A percentile compares a stretch with the other conserved stretches of the same genome.
These are phyloP conservation scores for Pantelozetes paolii DNA, from an alignment of 2,888 invertebrate species.

Conservation along the genomic window DNA sequence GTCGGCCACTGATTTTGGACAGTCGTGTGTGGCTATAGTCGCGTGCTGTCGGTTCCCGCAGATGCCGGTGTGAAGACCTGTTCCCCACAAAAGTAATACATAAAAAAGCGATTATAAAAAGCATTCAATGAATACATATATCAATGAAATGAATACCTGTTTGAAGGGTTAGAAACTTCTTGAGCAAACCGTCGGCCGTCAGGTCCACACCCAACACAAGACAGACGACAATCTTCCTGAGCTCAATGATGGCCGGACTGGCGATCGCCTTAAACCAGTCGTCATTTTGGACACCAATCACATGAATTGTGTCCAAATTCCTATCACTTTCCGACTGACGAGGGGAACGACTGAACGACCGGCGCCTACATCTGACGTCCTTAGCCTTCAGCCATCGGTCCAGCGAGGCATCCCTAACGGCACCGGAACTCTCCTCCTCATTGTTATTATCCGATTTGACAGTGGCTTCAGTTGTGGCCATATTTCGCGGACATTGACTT, in stretches of 20 bases:
- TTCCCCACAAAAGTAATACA: no score
- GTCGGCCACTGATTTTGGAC: conserved; percentile 58
- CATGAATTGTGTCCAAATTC: conserved; percentile 4
- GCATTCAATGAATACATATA: no score
- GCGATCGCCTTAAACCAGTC: conserved; percentile 56
- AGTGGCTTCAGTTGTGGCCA: conserved; percentile 44
- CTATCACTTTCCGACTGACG: conserved; percentile 7
- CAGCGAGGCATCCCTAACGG: conserved; percentile 16
- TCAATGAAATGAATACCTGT: no score
- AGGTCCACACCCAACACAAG: conserved; percentile 64
- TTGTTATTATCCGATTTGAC: conserved; percentile 46
- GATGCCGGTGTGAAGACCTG: conserved; percentile 62
- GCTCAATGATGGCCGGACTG: conserved; percentile 59
- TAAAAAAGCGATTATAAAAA: no score
- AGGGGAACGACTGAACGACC: conserved; percentile 31
- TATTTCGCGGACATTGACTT: conserved; percentile 59
- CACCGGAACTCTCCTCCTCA: not conserved
- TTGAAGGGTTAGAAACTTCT: conserved; percentile 70
- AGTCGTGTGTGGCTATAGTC: conserved; percentile 79
- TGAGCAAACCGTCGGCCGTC: conserved; percentile 61
- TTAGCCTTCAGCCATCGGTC: not conserved
- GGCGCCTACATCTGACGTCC: conserved; percentile 30
- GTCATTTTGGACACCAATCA: conserved; percentile 26
- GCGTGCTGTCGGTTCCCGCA: conserved; percentile 73
- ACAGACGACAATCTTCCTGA: conserved; percentile 70